Evolutionary conservation across 2,888 invertebrate genomes (phyloP).

Genomic region (Auanema freiburgensis): DNA sequence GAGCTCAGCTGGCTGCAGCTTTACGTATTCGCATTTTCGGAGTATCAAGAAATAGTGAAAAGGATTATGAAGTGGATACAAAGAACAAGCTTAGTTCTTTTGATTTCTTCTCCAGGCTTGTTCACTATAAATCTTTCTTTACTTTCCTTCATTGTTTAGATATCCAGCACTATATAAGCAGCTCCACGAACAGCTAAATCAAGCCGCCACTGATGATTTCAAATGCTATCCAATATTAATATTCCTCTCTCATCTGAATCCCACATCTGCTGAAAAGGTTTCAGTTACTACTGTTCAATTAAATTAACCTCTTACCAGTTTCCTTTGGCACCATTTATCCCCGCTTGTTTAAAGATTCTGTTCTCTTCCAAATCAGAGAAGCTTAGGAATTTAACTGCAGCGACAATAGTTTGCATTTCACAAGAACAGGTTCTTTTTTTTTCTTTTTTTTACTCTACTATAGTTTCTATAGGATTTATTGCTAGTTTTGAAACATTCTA

Average conservation of each 20-base stretch:
- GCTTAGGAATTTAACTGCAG: conserved; percentile 45
- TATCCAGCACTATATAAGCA: conserved; percentile 23
- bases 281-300: background rate
- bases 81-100: conserved; percentile 45
- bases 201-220: conserved; percentile 23
- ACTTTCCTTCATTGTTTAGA: conserved; percentile 10
- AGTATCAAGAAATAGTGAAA: conserved; percentile 35
- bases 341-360: conserved; percentile 28
- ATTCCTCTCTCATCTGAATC: conserved; percentile 42
- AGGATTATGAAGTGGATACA: conserved; percentile 29
- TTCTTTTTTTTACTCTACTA: background rate
- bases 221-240: conserved; percentile 42
- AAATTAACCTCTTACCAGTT: too few relatives aligned
- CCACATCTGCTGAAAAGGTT: conserved; percentile 13
- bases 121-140: conserved; percentile 15
- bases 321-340: conserved; percentile 30
- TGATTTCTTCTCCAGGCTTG: conserved; percentile 52
- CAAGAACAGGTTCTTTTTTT: conserved; percentile 28
- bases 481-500: too few relatives aligned
- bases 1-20: conserved; percentile 47
- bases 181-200: conserved; percentile 17
- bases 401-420: conserved; percentile 42
- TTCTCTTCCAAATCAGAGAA: conserved; percentile 36
- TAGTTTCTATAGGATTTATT: background rate
- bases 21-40: conserved; percentile 41